Percentiles rank a stretch among this genome's conserved stretches.
Evolutionary conservation across 2,113 vertebrate species (phyloP).

Genomic region (Triplophysa tibetana): DNA sequence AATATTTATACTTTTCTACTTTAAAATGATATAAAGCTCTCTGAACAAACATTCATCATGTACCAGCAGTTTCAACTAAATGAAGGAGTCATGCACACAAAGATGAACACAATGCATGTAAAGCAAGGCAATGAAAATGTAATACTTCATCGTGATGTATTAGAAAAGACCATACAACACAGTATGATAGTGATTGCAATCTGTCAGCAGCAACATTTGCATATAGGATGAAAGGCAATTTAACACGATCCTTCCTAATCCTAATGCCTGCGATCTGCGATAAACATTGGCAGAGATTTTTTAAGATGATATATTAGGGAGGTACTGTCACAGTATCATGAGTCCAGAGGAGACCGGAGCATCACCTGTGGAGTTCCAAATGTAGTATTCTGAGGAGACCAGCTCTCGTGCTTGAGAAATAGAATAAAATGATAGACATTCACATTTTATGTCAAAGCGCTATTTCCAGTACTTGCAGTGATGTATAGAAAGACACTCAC

Average conservation of each 20-base stretch:
- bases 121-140: not conserved
- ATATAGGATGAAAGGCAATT: not conserved
- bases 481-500: constrained; percentile 71
- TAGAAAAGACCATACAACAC: not conserved
- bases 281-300: not conserved
- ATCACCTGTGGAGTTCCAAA: constrained; percentile 92
- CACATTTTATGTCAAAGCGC: not conserved
- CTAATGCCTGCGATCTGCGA: not conserved
- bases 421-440: not conserved
- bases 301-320: not conserved
- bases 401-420: not conserved
- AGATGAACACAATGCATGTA: no score
- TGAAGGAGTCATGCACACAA: not conserved
- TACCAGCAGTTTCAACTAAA: not conserved
- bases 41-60: not conserved
- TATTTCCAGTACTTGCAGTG: not conserved
- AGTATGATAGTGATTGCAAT: not conserved
- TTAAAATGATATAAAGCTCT: not conserved
- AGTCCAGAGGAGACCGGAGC: constrained; percentile 79
- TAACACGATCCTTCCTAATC: no score
- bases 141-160: constrained; percentile 2
- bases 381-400: constrained; percentile 86
- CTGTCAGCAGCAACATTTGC: not conserved
- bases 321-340: constrained; percentile 62
- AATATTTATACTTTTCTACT: not conserved